A percentile compares a stretch with the other conserved stretches of the same genome.
Conservation (phyloP, 1,140 invertebrate species). For the Centruroides sculpturatus region DNA sequence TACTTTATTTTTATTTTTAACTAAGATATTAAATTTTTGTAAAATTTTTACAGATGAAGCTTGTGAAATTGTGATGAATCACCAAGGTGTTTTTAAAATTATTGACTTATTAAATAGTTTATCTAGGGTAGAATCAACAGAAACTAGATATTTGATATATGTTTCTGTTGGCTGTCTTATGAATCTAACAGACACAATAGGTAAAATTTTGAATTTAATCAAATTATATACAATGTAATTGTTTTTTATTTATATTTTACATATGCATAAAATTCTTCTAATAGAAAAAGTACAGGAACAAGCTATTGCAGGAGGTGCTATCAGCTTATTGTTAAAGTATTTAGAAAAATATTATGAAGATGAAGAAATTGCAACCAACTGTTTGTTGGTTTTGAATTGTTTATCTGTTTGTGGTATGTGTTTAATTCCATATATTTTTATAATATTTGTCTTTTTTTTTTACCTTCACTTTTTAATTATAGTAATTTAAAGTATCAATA, state of each 20-base stretch:
- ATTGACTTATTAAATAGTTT: slow-evolving; percentile 25
- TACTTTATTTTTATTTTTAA: neutral
- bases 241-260: neutral
- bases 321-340: slow-evolving; percentile 41
- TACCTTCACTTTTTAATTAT: too few relatives aligned
- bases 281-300: slow-evolving; percentile 27
- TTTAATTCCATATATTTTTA: too few relatives aligned
- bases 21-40: neutral
- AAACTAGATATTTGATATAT: slow-evolving; percentile 26
- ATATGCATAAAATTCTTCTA: neutral
- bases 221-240: neutral
- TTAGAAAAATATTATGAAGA: slow-evolving; percentile 35
- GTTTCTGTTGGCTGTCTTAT: slow-evolving; percentile 54
- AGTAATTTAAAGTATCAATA: too few relatives aligned
- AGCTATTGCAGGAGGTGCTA: slow-evolving; percentile 48
- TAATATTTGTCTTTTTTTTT: too few relatives aligned
- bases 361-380: slow-evolving; percentile 47
- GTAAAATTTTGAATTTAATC: slow-evolving; percentile 27
- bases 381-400: slow-evolving; percentile 52
- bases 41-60: slow-evolving; percentile 26
- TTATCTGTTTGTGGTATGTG: slow-evolving; percentile 46
- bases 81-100: slow-evolving; percentile 26
- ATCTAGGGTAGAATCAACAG: slow-evolving; percentile 21
- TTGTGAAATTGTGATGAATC: slow-evolving; percentile 27
- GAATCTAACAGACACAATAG: slow-evolving; percentile 61